Evolutionary conservation across 2,888 invertebrate species (phyloP).

Genomic region (Pteria penguin): DNA sequence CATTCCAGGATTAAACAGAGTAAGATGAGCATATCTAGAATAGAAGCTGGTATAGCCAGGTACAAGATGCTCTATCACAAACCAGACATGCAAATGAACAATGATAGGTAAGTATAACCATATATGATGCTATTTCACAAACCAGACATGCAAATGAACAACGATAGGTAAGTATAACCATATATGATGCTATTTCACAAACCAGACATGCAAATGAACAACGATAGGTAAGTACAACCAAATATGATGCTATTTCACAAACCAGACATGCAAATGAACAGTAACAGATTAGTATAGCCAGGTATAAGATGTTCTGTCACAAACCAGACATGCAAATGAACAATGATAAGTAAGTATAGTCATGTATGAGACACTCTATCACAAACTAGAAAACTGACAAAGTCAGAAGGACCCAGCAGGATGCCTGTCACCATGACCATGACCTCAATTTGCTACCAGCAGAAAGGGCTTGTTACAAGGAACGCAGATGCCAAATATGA

Average conservation of each 20-base stretch:
- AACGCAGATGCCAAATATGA: no score
- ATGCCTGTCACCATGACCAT: no score
- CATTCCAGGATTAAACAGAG: neutral
- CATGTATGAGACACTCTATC: neutral
- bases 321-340: neutral
- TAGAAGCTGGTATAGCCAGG: neutral
- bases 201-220: neutral
- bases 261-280: neutral
- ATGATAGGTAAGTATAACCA: constrained; percentile 3
- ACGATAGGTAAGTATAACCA: constrained; percentile 4
- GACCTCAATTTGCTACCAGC: no score
- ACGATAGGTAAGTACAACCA: constrained; percentile 4
- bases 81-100: neutral
- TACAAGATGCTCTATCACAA: neutral
- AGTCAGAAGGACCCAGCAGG: no score
- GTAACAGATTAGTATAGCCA: neutral
- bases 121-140: neutral
- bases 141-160: neutral
- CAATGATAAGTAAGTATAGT: neutral
- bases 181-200: neutral
- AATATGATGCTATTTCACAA: neutral
- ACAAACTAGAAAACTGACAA: no score
- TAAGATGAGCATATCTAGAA: neutral
- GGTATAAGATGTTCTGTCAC: neutral
- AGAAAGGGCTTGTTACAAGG: neutral